Evolutionary conservation across 2,888 invertebrate species (phyloP).

Genomic region (Hirtodrosophila confusa): DNA sequence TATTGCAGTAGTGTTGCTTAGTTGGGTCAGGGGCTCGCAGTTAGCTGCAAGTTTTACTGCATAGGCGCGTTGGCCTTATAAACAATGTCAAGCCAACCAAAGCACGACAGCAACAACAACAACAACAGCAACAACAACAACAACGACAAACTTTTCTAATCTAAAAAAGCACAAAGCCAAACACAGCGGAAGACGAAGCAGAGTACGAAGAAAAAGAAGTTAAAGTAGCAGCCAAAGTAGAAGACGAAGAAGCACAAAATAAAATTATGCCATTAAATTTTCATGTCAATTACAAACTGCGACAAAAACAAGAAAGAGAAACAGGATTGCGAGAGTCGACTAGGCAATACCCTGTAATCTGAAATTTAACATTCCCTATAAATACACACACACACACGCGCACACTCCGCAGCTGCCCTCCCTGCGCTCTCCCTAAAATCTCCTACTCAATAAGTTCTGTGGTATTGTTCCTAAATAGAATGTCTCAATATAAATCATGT

Average conservation of each 20-base stretch:
- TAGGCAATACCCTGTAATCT: too few relatives aligned
- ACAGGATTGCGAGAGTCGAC: neutral
- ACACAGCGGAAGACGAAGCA: constrained; percentile 1
- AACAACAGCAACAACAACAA: neutral
- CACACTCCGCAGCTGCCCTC: too few relatives aligned
- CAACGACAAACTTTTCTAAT: constrained; percentile 63
- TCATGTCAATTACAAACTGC: constrained; percentile 73
- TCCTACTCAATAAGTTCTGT: too few relatives aligned
- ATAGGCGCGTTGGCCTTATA: constrained; percentile 61
- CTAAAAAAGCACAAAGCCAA: constrained; percentile 59
- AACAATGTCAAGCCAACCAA: constrained; percentile 51
- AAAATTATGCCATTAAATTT: constrained; percentile 75
- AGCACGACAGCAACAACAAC: constrained; percentile 28
- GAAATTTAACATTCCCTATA: too few relatives aligned
- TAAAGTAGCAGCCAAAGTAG: constrained; percentile 2
- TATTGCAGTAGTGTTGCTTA: constrained; percentile 3
- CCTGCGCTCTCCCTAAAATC: too few relatives aligned
- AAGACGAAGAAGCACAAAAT: constrained; percentile 32
- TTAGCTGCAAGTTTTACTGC: constrained; percentile 44
- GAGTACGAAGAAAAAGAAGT: constrained; percentile 1
- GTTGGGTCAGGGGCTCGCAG: constrained; percentile 29
- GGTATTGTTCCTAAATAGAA: too few relatives aligned
- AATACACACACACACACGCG: too few relatives aligned
- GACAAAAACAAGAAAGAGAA: constrained; percentile 10
- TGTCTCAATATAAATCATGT: too few relatives aligned